Percentiles rank a stretch among this genome's conserved stretches.
Evolutionary conservation across 2,113 vertebrate species (phyloP).

Genomic region (Orientallactaga bullata): DNA sequence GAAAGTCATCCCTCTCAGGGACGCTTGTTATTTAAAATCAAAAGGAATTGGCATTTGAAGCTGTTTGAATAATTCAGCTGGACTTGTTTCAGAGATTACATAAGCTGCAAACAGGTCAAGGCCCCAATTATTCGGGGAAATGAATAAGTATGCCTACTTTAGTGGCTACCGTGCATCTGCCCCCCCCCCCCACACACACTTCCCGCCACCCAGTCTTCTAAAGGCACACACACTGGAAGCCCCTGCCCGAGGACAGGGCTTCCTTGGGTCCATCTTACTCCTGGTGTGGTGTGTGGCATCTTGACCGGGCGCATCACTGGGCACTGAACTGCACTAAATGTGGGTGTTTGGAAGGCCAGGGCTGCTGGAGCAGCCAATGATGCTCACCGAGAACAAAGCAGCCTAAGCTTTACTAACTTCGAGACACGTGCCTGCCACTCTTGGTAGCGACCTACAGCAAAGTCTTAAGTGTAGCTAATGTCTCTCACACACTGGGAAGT

Average conservation of each 20-base stretch:
- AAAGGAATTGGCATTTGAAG: constrained; percentile 71
- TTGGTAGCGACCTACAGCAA: background rate
- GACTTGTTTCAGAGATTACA: constrained; percentile 49
- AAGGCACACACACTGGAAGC: background rate
- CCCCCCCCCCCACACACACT: background rate
- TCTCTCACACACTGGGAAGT: constrained; percentile 1
- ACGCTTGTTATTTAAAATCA: constrained; percentile 72
- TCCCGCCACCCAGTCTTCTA: background rate
- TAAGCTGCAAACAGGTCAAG: constrained; percentile 46
- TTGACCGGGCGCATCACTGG: rapidly evolving
- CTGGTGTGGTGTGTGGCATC: no score
- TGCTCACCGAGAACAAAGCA: background rate
- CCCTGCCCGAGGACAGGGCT: background rate
- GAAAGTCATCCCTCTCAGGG: constrained; percentile 67
- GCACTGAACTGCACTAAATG: background rate
- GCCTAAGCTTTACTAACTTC: background rate
- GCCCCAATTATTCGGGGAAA: background rate
- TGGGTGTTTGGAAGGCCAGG: background rate
- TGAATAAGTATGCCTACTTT: background rate
- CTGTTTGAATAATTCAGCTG: constrained; percentile 69
- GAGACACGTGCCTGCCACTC: background rate
- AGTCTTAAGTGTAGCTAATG: background rate
- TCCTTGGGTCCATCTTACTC: background rate
- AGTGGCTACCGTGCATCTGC: background rate
- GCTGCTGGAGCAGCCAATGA: background rate